Percentiles rank a stretch among this genome's conserved stretches.
phyloP scores from a whole-genome alignment of 2,797 vertebrate genomes.

The Thamnophis elegans region DNA sequence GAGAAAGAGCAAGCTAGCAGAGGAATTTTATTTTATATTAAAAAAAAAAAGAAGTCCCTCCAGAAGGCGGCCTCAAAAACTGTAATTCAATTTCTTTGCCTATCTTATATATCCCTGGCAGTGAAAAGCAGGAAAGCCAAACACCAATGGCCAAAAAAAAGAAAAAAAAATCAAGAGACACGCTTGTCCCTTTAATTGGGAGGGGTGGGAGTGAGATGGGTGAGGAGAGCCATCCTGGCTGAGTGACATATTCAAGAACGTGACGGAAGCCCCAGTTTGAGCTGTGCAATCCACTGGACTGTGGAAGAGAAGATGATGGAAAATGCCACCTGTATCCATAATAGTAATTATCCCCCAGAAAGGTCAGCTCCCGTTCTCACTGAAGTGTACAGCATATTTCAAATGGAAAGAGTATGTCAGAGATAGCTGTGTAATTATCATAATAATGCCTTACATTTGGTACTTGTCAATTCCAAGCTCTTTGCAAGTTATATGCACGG shows the following conservation, averaged over 20 bases:
- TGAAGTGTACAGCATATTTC: background rate
- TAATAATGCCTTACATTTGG: background rate
- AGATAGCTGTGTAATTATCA: background rate
- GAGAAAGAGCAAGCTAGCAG: constrained; percentile 32
- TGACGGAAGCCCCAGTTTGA: fast-evolving
- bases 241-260: background rate
- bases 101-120: constrained; percentile 37
- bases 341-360: background rate
- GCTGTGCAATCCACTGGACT: fast-evolving
- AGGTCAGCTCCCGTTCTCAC: constrained; percentile 24
- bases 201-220: background rate
- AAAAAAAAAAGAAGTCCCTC: constrained; percentile 12
- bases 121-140: background rate
- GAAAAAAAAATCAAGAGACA: constrained; percentile 35
- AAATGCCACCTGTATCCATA: background rate
- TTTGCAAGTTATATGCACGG: background rate
- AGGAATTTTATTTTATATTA: background rate
- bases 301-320: background rate
- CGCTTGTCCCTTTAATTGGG: background rate
- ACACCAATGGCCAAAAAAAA: constrained; percentile 10
- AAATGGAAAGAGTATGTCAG: fast-evolving
- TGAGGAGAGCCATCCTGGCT: background rate
- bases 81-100: constrained; percentile 46
- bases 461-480: background rate
- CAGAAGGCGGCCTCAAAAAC: constrained; percentile 46